These are phyloP conservation scores for Haliclona indistincta DNA, from an alignment of 37 sponge, comb jelly and placozoan species.

Conservation along the genomic window DNA sequence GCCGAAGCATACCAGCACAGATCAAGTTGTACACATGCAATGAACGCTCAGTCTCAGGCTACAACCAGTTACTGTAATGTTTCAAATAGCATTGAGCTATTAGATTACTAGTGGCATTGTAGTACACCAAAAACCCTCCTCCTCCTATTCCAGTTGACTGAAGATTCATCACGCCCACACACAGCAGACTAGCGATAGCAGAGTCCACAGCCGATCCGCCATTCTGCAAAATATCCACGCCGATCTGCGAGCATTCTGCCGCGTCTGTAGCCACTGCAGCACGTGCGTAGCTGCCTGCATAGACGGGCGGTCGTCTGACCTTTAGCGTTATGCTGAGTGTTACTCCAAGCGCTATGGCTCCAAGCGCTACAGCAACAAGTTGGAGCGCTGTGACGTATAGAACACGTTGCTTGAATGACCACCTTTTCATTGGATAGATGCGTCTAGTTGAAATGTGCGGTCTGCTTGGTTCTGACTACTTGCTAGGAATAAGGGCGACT, in stretches of 20 bases:
- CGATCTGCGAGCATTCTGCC: slow-evolving; percentile 72
- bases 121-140: slow-evolving; percentile 93
- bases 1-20: no score
- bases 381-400: no score
- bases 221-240: slow-evolving; percentile 61
- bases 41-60: no score
- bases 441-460: no score
- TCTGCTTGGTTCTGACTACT: no score
- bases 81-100: no score
- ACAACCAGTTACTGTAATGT: no score
- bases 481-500: no score
- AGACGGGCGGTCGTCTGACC: background rate
- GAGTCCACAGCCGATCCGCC: slow-evolving; percentile 94
- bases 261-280: slow-evolving; percentile 94
- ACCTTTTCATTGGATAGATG: no score
- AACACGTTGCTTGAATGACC: no score
- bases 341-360: slow-evolving; percentile 8
- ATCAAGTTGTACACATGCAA: no score
- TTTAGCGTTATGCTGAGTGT: background rate
- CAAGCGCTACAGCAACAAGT: no score
- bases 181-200: slow-evolving; percentile 81
- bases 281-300: slow-evolving; percentile 29
- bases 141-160: slow-evolving; percentile 96
- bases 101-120: slow-evolving; percentile 52
- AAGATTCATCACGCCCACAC: slow-evolving; percentile 88